phyloP scores from a whole-genome alignment of 2,113 vertebrate species.

The Grammomys surdaster region DNA sequence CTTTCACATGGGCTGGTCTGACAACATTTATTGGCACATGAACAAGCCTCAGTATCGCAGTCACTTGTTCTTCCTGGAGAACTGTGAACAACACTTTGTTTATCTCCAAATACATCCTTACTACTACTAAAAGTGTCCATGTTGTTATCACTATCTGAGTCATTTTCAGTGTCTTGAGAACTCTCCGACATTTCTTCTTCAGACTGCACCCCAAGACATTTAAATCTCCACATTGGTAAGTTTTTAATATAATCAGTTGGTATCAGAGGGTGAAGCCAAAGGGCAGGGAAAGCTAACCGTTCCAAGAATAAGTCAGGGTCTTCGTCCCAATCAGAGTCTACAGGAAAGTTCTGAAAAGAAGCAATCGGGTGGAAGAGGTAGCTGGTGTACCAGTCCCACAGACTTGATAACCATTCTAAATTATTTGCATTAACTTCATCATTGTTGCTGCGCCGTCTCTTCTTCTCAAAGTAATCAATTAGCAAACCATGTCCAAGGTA shows the following conservation, averaged over 20 bases:
- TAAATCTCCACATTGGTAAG: constrained; percentile 94
- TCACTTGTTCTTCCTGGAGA: constrained; percentile 62
- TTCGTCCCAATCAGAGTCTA: constrained; percentile 96
- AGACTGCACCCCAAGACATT: constrained; percentile 73
- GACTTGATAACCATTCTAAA: constrained; percentile 96
- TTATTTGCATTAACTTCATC: constrained; percentile 96
- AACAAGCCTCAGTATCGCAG: constrained; percentile 70
- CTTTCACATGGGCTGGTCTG: constrained; percentile 26
- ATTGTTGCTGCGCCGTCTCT: constrained; percentile 89
- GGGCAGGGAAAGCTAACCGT: constrained; percentile 95
- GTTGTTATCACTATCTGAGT: constrained; percentile 86
- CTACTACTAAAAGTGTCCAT: constrained; percentile 76
- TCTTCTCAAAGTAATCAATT: constrained; percentile 98
- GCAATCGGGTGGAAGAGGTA: constrained; percentile 96
- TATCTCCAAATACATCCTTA: constrained; percentile 81
- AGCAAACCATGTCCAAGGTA: constrained; percentile 96
- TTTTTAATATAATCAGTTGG: constrained; percentile 96
- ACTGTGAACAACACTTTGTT: constrained; percentile 62
- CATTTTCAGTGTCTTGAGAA: constrained; percentile 87
- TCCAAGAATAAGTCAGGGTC: constrained; percentile 94
- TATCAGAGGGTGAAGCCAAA: constrained; percentile 97
- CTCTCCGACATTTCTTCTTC: constrained; percentile 84
- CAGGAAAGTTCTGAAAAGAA: constrained; percentile 94
- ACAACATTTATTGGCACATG: constrained; percentile 71
- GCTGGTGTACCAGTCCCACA: constrained; percentile 99